Conservation (phyloP, 2,797 vertebrate species). For the Peromyscus attwateri region DNA sequence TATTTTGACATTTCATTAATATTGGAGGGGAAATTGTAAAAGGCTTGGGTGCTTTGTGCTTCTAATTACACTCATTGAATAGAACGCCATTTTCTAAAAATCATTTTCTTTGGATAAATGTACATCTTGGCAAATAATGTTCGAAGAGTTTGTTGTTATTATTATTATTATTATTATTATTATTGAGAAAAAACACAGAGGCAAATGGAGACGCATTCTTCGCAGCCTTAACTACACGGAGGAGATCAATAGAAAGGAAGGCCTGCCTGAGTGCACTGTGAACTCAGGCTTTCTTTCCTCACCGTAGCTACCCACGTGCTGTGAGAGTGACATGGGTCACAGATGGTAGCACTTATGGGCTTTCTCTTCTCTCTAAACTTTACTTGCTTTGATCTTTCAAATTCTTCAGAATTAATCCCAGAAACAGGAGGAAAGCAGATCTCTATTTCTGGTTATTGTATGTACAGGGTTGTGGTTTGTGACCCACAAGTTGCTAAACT, state of each 20-base stretch:
- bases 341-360: slow-evolving; percentile 26
- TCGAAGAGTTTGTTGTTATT: background rate
- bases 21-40: slow-evolving; percentile 25
- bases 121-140: slow-evolving; percentile 31
- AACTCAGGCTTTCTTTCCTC: background rate
- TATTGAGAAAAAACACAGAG: background rate
- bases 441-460: background rate
- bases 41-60: background rate
- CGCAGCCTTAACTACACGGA: slow-evolving; percentile 2
- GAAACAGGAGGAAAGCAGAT: background rate
- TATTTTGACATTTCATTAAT: slow-evolving; percentile 17
- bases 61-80: slow-evolving; percentile 33
- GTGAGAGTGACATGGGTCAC: background rate
- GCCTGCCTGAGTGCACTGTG: background rate
- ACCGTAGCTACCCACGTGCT: background rate
- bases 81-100: slow-evolving; percentile 58
- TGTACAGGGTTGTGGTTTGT: background rate
- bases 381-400: slow-evolving; percentile 48
- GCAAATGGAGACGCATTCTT: background rate
- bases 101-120: slow-evolving; percentile 26
- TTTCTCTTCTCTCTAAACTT: background rate
- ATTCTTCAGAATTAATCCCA: slow-evolving; percentile 35
- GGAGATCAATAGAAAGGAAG: background rate
- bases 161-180: background rate
- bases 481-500: background rate